Conservation (phyloP, 2,888 invertebrate species). For the Ellobium chinense region DNA sequence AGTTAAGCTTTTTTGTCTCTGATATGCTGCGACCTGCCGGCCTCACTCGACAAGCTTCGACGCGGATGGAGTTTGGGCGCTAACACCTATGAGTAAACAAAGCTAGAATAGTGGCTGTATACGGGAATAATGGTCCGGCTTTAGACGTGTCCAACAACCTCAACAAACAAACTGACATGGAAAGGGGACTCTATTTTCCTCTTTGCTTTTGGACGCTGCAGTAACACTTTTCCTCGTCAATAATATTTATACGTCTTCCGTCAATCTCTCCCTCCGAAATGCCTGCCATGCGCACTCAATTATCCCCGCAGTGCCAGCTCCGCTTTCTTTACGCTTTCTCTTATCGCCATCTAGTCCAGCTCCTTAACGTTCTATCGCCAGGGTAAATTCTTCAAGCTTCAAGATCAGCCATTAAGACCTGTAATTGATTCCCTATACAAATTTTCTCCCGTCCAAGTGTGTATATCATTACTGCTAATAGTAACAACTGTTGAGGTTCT, state of each 20-base stretch:
- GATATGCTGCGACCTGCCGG: too few species aligned
- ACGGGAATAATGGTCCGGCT: background rate
- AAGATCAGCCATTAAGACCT: slow-evolving; percentile 6
- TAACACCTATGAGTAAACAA: background rate
- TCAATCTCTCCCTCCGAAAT: background rate
- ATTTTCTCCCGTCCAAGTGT: background rate
- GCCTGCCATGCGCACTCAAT: slow-evolving; percentile 26
- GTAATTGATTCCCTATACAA: background rate
- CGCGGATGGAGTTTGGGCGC: background rate
- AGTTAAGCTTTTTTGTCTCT: too few species aligned
- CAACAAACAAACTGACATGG: slow-evolving; percentile 5
- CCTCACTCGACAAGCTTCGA: too few species aligned
- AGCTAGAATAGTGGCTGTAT: background rate
- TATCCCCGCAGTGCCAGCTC: background rate
- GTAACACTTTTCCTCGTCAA: background rate
- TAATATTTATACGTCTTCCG: background rate
- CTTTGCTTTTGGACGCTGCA: too few species aligned
- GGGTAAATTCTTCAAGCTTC: background rate
- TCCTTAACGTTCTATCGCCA: background rate
- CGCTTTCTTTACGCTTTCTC: background rate
- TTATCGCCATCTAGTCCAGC: background rate
- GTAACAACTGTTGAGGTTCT: background rate
- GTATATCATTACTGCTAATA: background rate
- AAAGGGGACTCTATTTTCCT: background rate
- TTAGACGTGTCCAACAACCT: background rate